Conservation (phyloP, 35 echinoderm and acorn worm genomes). For the Heliocidaris tuberculata region DNA sequence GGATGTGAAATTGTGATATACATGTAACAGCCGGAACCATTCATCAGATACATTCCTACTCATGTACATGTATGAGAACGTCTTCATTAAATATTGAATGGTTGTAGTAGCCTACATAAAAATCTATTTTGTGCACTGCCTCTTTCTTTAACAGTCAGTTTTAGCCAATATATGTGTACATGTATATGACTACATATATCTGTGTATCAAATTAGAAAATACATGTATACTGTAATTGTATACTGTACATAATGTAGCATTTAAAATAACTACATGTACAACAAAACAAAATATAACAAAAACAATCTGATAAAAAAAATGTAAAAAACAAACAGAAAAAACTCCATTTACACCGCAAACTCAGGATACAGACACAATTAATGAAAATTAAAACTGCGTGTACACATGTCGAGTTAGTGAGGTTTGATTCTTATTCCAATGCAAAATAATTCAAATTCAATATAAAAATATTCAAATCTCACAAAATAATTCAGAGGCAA, state of each 20-base stretch:
- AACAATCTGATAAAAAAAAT: no score
- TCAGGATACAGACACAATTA: no score
- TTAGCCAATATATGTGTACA: no score
- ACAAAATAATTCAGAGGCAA: background rate
- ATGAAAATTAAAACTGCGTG: no score
- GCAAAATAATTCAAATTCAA: background rate
- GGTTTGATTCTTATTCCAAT: background rate
- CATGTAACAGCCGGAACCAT: background rate
- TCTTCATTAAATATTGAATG: background rate
- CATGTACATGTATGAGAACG: background rate
- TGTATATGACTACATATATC: no score
- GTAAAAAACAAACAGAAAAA: no score
- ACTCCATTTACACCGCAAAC: no score
- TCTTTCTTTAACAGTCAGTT: background rate
- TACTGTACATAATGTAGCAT: no score
- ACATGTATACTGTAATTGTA: no score
- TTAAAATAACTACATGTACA: no score
- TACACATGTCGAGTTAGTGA: background rate
- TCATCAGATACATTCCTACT: background rate
- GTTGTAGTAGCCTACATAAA: background rate
- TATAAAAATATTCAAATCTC: slow-evolving; percentile 1
- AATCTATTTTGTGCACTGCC: background rate
- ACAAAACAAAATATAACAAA: no score
- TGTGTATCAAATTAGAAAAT: no score
- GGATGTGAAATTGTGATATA: background rate